Percentiles rank a stretch among this genome's conserved stretches.
phyloP scores from a whole-genome alignment of 2,888 invertebrate species.

The Harmothoe impar region DNA sequence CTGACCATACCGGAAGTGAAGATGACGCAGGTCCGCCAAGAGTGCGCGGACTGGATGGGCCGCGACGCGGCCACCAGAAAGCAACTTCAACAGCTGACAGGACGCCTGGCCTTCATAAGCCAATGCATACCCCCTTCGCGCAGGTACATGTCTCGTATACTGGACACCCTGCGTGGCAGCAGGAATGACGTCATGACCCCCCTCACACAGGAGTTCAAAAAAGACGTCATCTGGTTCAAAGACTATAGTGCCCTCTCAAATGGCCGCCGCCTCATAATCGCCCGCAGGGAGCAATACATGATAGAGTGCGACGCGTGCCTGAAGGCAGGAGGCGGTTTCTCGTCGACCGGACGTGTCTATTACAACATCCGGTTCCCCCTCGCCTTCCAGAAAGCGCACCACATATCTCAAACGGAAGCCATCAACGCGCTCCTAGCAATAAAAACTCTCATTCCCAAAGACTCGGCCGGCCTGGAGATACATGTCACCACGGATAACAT shows the following conservation, averaged over 20 bases:
- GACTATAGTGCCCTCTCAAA: neutral
- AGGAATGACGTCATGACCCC: neutral
- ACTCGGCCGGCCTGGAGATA: neutral
- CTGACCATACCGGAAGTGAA: neutral
- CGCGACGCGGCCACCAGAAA: neutral
- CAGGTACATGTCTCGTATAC: slow-evolving; percentile 10
- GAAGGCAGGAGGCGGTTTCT: neutral
- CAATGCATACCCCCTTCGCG: neutral
- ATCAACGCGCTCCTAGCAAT: neutral
- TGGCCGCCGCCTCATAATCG: neutral
- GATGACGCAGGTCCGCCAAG: neutral
- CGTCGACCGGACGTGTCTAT: neutral
- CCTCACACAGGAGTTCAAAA: neutral
- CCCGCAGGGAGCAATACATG: too few species aligned
- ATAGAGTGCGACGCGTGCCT: slow-evolving; percentile 46
- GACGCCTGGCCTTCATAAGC: neutral
- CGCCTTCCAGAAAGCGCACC: neutral
- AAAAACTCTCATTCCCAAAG: neutral
- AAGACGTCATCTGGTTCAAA: neutral
- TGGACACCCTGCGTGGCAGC: neutral
- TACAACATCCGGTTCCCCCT: neutral
- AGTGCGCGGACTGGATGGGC: neutral
- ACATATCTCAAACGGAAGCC: neutral
- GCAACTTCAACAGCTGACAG: neutral
- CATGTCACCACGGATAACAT: neutral